Percentiles rank a stretch among this genome's conserved stretches.
These are phyloP conservation scores for Enteromius afrohamiltoni DNA, from an alignment of 2,797 vertebrate species.

Conservation along the genomic window DNA sequence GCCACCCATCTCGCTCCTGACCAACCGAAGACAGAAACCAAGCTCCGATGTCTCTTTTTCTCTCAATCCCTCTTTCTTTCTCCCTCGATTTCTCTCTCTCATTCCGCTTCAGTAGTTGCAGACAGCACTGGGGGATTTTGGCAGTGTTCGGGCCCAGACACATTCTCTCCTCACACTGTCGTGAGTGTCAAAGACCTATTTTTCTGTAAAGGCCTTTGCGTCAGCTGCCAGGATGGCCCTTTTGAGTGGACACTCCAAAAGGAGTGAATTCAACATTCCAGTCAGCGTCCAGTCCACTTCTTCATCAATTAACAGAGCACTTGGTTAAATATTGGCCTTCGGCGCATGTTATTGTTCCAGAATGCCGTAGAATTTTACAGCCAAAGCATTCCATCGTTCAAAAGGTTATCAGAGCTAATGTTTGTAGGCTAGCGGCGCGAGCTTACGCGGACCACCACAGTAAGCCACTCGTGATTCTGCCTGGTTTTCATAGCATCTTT, in stretches of 20 bases:
- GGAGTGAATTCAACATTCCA: slow-evolving; percentile 48
- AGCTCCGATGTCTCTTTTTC: slow-evolving; percentile 58
- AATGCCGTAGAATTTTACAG: neutral
- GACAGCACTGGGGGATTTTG: slow-evolving; percentile 74
- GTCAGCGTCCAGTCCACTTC: slow-evolving; percentile 35
- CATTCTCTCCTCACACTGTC: slow-evolving; percentile 71
- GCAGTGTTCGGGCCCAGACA: slow-evolving; percentile 72
- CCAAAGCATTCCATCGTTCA: neutral
- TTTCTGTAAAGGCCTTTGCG: slow-evolving; percentile 70
- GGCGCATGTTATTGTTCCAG: neutral
- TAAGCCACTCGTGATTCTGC: neutral
- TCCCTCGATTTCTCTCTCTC: slow-evolving; percentile 50
- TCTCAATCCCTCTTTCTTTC: slow-evolving; percentile 46
- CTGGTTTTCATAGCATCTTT: slow-evolving; percentile 28
- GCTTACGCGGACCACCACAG: neutral
- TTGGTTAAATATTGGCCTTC: slow-evolving; percentile 45
- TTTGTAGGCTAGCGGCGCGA: neutral
- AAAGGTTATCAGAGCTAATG: slow-evolving; percentile 19
- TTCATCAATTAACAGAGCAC: slow-evolving; percentile 51
- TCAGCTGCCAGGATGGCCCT: slow-evolving; percentile 51
- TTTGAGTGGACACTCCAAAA: slow-evolving; percentile 49
- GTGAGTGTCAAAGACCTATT: slow-evolving; percentile 76
- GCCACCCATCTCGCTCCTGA: slow-evolving; percentile 62
- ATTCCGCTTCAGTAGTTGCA: slow-evolving; percentile 72
- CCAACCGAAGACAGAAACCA: slow-evolving; percentile 49